phyloP scores from a whole-genome alignment of 2,888 invertebrate species.

The Slavum lentiscoides region DNA sequence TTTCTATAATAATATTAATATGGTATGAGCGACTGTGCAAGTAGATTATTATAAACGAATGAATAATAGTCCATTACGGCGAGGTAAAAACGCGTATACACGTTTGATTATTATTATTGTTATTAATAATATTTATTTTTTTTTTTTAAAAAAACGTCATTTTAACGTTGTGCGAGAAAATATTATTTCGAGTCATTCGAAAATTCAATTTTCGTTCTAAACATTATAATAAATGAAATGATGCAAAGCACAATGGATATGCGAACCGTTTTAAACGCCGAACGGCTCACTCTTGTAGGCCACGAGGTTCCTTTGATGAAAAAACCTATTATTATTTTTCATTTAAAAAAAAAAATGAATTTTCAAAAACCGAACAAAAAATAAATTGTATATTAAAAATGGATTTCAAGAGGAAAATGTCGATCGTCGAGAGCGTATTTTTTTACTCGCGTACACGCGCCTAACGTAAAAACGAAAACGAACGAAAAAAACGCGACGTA shows the following conservation, averaged over 20 bases:
- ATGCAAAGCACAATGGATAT: not conserved
- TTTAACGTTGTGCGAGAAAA: not conserved
- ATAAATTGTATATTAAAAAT: constrained; percentile 6
- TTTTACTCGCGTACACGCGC: too few species aligned
- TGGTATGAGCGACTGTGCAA: too few species aligned
- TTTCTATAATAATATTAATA: too few species aligned
- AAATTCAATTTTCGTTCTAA: constrained; percentile 20
- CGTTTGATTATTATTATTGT: not conserved
- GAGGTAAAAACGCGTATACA: not conserved
- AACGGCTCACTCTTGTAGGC: not conserved
- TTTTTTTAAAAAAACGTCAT: not conserved
- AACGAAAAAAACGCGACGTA: too few species aligned
- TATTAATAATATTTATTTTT: too few species aligned
- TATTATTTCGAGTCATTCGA: not conserved
- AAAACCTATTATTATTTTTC: constrained; percentile 14
- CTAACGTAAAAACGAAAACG: too few species aligned
- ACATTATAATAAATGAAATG: not conserved
- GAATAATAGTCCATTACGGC: too few species aligned
- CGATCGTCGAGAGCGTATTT: too few species aligned
- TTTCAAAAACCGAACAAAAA: constrained; percentile 5
- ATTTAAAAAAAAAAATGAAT: constrained; percentile 7
- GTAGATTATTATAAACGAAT: not conserved
- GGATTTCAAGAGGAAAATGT: not conserved
- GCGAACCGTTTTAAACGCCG: not conserved
- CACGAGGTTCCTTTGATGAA: not conserved